Percentiles rank a stretch among this genome's conserved stretches.
Evolutionary conservation across 2,888 invertebrate species (phyloP).

Genomic region (Phaedon cochleariae): DNA sequence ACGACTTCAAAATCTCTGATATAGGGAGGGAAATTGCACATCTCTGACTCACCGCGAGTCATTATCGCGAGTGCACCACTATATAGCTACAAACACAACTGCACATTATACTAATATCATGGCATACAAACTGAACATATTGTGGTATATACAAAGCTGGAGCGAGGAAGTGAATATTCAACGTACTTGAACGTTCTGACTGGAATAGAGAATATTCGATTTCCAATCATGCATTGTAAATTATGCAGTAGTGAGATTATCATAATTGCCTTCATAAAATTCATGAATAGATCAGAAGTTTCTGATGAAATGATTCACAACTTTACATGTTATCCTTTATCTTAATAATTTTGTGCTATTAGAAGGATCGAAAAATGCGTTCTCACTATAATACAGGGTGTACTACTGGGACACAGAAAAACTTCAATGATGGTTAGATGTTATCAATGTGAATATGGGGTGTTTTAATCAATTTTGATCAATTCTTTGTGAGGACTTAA

Average conservation of each 20-base stretch:
- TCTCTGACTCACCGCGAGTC: neutral
- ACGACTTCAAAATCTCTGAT: neutral
- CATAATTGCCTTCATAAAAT: no score
- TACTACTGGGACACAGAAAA: no score
- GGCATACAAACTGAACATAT: neutral
- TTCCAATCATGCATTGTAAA: neutral
- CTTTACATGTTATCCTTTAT: no score
- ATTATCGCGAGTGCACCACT: neutral
- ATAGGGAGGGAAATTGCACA: neutral
- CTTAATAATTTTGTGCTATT: no score
- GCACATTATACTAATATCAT: neutral
- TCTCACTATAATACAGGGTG: no score
- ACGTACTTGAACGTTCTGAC: neutral
- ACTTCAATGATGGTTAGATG: no score
- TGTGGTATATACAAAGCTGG: neutral
- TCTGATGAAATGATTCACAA: no score
- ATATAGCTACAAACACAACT: neutral
- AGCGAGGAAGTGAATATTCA: slow-evolving; percentile 1
- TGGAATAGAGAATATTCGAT: neutral
- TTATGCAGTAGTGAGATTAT: neutral
- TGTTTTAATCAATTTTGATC: no score
- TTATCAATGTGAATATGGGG: no score
- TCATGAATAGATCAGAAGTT: no score
- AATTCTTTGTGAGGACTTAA: no score
- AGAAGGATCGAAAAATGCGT: no score